phyloP scores from a whole-genome alignment of 2,888 invertebrate genomes.

The Melinaea menophilus region DNA sequence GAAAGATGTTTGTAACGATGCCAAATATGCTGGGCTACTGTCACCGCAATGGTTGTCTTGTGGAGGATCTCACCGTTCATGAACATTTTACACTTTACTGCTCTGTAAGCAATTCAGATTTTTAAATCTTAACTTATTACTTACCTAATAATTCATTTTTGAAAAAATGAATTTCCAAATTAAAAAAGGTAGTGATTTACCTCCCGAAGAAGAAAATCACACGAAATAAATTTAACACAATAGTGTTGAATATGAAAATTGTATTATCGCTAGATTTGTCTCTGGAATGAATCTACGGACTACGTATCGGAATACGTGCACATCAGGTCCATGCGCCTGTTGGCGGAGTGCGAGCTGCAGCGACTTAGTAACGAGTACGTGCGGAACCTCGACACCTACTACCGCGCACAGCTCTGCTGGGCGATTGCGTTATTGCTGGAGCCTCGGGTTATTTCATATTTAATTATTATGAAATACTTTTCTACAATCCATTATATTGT shows the following conservation, averaged over 20 bases:
- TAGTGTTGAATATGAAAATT: background rate
- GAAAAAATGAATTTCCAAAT: no score
- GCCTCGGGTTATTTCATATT: conserved; percentile 46
- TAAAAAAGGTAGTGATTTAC: no score
- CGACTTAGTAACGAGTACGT: conserved; percentile 41
- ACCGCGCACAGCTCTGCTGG: conserved; percentile 67
- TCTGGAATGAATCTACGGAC: conserved; percentile 49
- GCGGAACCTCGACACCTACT: conserved; percentile 47
- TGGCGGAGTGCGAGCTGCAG: conserved; percentile 50
- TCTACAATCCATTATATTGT: background rate
- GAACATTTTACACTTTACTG: conserved; percentile 55
- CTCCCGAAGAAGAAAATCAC: no score
- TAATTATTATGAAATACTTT: background rate
- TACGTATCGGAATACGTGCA: conserved; percentile 45
- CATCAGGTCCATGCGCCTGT: conserved; percentile 42
- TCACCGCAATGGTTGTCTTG: conserved; percentile 46
- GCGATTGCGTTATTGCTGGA: conserved; percentile 60
- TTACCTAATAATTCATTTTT: no score
- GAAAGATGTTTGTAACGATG: conserved; percentile 40
- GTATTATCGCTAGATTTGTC: conserved; percentile 45
- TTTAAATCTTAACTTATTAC: no score
- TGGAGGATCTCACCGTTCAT: conserved; percentile 58
- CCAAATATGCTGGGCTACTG: conserved; percentile 63
- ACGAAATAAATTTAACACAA: no score
- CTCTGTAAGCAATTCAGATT: conserved; percentile 37